Base-by-base conservation (phyloP, 2,888 invertebrate genomes). In the Octodonta nipae region DNA sequence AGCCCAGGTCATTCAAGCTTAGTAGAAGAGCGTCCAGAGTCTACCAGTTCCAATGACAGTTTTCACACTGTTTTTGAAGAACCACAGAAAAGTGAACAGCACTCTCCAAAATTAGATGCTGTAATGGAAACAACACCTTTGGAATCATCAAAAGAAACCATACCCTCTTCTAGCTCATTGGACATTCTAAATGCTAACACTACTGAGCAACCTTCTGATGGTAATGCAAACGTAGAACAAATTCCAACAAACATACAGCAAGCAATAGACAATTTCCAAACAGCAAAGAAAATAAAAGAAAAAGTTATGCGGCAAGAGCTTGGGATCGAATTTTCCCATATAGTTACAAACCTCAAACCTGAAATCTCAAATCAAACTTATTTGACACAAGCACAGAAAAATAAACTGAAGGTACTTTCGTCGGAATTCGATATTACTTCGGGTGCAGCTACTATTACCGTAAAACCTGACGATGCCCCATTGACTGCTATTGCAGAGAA, bases 351-450 rank as follows among this genome's bases (percentile, higher is more conserved):
- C 28, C 35, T 25, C 8, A 14, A 31, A 25, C 7, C 28, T 17
- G 20, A 26, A 49, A 50, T 30, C 35, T 51, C 1, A 33, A 44
- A 3, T 49, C 50, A 30, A 45, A 49, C 17, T 2, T 68, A 69
- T 2, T 65, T 75, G 35, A 72, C 66, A 8, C 71, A 73, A 34
- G 74, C 75, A 0, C 58, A 75, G 39, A 55, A 63, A 30, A 78
- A 78, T 46, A 74, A 70, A 52, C 49, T 71, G 12, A 74, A 67
- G 54, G 65, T 78, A 2, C 52, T 78, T 34, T 66, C 69, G 3
- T 67, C 73, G 0, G 77, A 78, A 51, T 76, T 70, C 41, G 70
- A 68, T 32, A 53, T 17, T 35, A 6, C 37, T 28, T 32, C 35
- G 35, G 8, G 35, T 38, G 10, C 33, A 35, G 32, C 33, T 45